Evolutionary conservation across 2,113 vertebrate genomes (phyloP), one percentile per base, ranked within the genome.

Genomic region (Salvator merianae): DNA sequence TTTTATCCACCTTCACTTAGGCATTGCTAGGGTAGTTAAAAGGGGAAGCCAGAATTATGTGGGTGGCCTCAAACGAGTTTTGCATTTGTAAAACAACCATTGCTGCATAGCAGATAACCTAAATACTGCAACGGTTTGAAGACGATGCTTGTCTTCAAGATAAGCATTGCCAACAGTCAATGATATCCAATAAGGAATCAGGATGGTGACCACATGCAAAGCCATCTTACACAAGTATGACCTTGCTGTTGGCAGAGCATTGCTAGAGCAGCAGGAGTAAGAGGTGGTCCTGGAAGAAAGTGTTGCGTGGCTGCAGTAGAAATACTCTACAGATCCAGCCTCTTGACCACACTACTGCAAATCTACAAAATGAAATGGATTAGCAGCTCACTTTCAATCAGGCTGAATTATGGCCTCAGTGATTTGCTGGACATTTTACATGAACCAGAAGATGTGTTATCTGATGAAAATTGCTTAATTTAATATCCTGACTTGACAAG

Each of bases 361-460:
- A 20, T 86, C 92, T 86, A 88, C 92, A 88, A 89, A 94, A 90
- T 73, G 70, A 91, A 87, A 63, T 68, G 91, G 91, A 87, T 93
- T 92, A 93, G 87, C 76, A 84, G 93, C 93, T 95, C 92, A 34
- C 95, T 95, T 92, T 93, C 96, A 88, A 86, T 93, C 96, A 90
- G 79, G 1, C 87, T 97, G 97, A 98, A 92, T 95, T 96, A 97
- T 80, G 95, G 95, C 95, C 91, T 82, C 82, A 90, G 92, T 87
- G 93, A 96, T 96, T 95, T 92, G 92, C 90, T 88, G 91, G 94
- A 94, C 87, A 0, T 96, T 96, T 97, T 96, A 97, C 97, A 97
- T 88, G 96, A 97, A 97, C 96, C 97, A 98, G 97, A 97, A 97
- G 97, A 97, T 89, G 94, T 95, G 95, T 96, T 97, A 96, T 97